Base-by-base conservation (phyloP, 1,140 invertebrate species). In the Plectrocnemia conspersa region DNA sequence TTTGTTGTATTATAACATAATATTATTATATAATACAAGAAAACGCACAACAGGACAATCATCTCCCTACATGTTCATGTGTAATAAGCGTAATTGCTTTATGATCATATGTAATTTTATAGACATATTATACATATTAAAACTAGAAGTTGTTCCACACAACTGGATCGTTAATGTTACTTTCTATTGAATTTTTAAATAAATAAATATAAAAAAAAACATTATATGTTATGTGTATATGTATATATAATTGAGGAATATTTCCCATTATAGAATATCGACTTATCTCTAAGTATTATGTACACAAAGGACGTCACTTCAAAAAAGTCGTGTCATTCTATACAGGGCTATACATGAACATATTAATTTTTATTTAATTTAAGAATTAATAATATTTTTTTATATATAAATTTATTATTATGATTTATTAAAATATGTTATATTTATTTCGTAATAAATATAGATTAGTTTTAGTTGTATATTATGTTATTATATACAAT, bases 91-190 rank as follows among this genome's bases (percentile, higher is more conserved):
- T 53, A 42, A 42, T 35, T 21, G 44, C n/a, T 11, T 10, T 22
- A 11, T 45, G 23, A 54, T 54, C 42, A 35, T 22, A 54, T 46
- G 41, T 54, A 54, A 54, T 54, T 45, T 54, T n/a, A 25, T 24
- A 27, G 6, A 29, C 19, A 16, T 15, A 19, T 27, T 47, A 27
- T n/a, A 47, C 4, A 15, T 50, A 36, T n/a, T n/a, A n/a, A n/a
- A 21, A 50, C 33, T 22, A 9, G 33, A 24, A 33, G 18, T 50
- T 6, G 21, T 25, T 50, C 47, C 18, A 13, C 15, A n/a, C 32
- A 50, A 50, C 33, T 13, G 35, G 45, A 18, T 18, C 13, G 19
- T 35, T 35, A 13, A 10, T 10, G 23, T 9, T 33, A 47, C 45
- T 47, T 47, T 47, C 45, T 47, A 33, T 21, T 29, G 10, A 1